These are phyloP conservation scores for Pangasius larnaudii DNA, from an alignment of 2,797 vertebrate species.

Conservation along the genomic window DNA sequence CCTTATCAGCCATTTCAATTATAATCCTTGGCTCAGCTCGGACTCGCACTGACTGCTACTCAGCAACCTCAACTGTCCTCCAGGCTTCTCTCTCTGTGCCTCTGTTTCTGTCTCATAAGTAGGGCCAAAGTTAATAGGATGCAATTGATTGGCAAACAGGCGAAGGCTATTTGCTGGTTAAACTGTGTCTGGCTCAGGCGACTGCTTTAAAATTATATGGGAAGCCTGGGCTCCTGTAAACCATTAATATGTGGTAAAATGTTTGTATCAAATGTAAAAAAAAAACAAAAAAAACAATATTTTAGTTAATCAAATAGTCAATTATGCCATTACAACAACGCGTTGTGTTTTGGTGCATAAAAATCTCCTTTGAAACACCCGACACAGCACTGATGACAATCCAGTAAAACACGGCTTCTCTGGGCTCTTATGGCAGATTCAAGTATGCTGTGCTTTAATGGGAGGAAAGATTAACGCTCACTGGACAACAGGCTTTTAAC, in stretches of 20 bases:
- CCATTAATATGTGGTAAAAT: not conserved
- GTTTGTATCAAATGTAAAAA: not conserved
- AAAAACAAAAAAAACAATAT: not conserved
- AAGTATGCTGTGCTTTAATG: not conserved
- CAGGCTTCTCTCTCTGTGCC: slow-evolving; percentile 32
- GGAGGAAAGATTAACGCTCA: not conserved
- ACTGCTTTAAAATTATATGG: not conserved
- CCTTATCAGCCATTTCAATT: slow-evolving; percentile 57
- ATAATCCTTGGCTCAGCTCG: slow-evolving; percentile 46
- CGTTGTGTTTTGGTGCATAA: not conserved
- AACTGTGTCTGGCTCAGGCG: slow-evolving; percentile 22
- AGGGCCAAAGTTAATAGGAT: slow-evolving; percentile 45
- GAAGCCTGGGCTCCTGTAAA: not conserved
- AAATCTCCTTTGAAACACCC: not conserved
- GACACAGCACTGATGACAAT: not conserved
- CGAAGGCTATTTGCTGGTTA: slow-evolving; percentile 53
- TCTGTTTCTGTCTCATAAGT: slow-evolving; percentile 36
- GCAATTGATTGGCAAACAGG: slow-evolving; percentile 56
- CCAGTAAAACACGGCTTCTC: not conserved
- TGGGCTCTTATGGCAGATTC: not conserved
- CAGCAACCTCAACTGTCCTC: slow-evolving; percentile 46
- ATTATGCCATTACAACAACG: not conserved
- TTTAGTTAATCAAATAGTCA: not conserved
- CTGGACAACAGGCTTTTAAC: not conserved
- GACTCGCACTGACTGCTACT: slow-evolving; percentile 43